phyloP scores from a whole-genome alignment of 2,888 invertebrate genomes.

The Cecidostiba fungosa region DNA sequence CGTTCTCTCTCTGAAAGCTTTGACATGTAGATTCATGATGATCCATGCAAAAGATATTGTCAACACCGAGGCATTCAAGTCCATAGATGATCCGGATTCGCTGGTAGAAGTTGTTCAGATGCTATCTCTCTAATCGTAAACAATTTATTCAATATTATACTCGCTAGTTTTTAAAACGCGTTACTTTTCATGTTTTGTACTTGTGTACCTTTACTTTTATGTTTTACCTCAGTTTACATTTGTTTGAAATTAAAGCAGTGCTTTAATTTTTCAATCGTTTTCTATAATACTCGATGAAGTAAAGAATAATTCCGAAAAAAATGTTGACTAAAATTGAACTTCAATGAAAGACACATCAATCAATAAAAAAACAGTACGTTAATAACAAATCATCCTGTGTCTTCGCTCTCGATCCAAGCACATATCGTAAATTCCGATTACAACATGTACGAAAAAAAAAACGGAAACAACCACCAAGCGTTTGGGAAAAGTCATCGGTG shows the following conservation, averaged over 20 bases:
- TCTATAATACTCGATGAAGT: background rate
- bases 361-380: background rate
- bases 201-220: background rate
- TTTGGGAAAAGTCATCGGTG: slow-evolving; percentile 8
- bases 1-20: slow-evolving; percentile 97
- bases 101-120: background rate
- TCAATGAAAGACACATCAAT: background rate
- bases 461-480: background rate
- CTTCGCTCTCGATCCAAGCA: background rate
- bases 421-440: background rate
- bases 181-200: background rate
- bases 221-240: no score
- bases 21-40: slow-evolving; percentile 99
- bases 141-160: background rate
- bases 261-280: background rate
- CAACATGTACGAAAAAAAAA: background rate
- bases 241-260: background rate
- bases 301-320: background rate
- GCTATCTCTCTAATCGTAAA: background rate
- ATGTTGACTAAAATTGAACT: background rate
- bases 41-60: slow-evolving; percentile 99
- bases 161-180: background rate
- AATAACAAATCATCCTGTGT: background rate
- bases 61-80: slow-evolving; percentile 98
- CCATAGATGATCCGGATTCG: slow-evolving; percentile 86